Conservation (phyloP, 2,113 vertebrate species). For the Petrocephalus zakoni region DNA sequence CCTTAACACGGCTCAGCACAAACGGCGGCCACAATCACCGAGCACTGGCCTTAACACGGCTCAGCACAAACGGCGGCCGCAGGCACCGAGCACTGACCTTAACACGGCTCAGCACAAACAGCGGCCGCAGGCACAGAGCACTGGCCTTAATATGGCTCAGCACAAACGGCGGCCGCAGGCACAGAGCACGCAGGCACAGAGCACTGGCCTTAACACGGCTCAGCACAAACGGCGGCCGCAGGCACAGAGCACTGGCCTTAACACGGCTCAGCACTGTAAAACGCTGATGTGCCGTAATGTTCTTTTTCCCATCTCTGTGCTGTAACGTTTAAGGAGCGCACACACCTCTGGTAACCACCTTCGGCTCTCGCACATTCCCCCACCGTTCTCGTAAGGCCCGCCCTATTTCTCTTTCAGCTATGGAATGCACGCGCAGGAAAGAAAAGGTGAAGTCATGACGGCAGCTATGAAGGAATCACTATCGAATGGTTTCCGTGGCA, state of each 20-base stretch:
- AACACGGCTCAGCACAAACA: not conserved
- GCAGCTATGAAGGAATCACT: not conserved
- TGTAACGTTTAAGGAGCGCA: not conserved
- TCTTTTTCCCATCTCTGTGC: not conserved
- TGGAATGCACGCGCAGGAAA: not conserved
- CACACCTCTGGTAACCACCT: not conserved
- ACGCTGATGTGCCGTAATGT: not conserved
- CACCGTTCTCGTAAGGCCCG: not conserved
- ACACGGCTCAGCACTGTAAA: not conserved
- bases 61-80: not conserved
- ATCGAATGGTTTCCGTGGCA: not conserved
- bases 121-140: not conserved
- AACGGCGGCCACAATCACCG: not conserved
- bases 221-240: too few relatives aligned
- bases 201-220: rapidly evolving
- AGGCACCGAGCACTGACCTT: not conserved
- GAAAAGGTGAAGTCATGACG: not conserved
- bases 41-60: not conserved
- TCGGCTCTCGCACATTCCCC: not conserved
- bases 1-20: not conserved
- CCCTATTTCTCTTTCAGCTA: not conserved
- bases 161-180: too few relatives aligned
- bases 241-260: not conserved
- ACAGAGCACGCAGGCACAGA: too few relatives aligned
- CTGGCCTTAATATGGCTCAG: not conserved